Evolutionary conservation across 2,888 invertebrate species (phyloP), one percentile per base, ranked within the genome.

Genomic region (Standfussiana lucernea): DNA sequence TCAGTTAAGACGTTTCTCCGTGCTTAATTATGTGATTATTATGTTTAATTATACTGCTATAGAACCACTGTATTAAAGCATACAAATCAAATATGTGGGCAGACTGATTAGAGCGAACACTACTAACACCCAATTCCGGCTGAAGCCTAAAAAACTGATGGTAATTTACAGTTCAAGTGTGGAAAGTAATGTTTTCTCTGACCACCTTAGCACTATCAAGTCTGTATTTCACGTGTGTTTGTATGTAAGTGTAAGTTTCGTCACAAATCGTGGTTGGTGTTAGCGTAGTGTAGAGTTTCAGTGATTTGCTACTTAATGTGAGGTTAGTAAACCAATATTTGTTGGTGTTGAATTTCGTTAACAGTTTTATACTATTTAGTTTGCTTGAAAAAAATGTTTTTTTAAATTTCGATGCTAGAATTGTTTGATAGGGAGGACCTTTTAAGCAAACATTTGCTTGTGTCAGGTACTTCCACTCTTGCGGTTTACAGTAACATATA

Each of bases 231-330:
- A 37, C 40, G 15, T 56, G 21, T 56, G 47, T 77, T 37, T 15
- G 18, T 45, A 45, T 28, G n/a, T 28, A 35, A 56, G 45, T 15
- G 42, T 65, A n/a, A 28, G 4, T 45, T 59, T 21, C 42, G 15
- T 78, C 47, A 35, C 42, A 66, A 50, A 42, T 50, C 50, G 35
- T 35, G 47, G 40, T 10, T n/a, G 28, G 47, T 47, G 73, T 50
- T 56, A 32, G 15, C 47, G 18, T 28, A 15, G 74, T 59, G 50
- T 75, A 32, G 24, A 53, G 76, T 77, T 80, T 56, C 68, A 65
- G n/a, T 56, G 13, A 64, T 72, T 68, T 32, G 59, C 47, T 67
- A 67, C 77, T 24, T 61, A 56, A 82, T 67, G 66, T 15, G 40
- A n/a, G n/a, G n/a, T n/a, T n/a, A n/a, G n/a, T n/a, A n/a, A n/a